Percentiles rank a stretch among this genome's conserved stretches.
phyloP scores from a whole-genome alignment of 37 sponge, comb jelly and placozoan species.

The Mnemiopsis leidyi region DNA sequence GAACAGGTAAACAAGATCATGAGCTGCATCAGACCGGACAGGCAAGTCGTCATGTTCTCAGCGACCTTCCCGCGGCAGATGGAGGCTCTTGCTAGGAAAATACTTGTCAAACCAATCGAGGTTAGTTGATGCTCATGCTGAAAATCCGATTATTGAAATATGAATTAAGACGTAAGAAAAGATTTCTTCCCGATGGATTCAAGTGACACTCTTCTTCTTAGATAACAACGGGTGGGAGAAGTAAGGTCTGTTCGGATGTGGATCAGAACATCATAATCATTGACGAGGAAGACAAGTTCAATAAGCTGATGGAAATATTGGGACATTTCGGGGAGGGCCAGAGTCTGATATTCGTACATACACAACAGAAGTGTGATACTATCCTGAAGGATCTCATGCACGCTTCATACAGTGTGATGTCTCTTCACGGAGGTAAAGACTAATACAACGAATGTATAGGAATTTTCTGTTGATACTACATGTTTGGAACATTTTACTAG shows the following conservation, averaged over 20 bases:
- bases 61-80: slow-evolving; percentile 98
- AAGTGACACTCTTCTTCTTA: too few species aligned
- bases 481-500: too few species aligned
- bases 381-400: slow-evolving; percentile 89
- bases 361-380: slow-evolving; percentile 85
- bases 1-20: slow-evolving; percentile 76
- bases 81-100: slow-evolving; percentile 96
- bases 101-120: slow-evolving; percentile 89
- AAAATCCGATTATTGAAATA: too few species aligned
- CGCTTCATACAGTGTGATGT: slow-evolving; percentile 87
- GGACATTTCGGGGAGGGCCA: slow-evolving; percentile 84
- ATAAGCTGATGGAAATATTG: slow-evolving; percentile 92
- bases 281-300: slow-evolving; percentile 85
- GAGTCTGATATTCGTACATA: slow-evolving; percentile 90
- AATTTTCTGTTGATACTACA: too few species aligned
- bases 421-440: slow-evolving; percentile 97
- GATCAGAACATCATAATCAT: slow-evolving; percentile 88
- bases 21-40: slow-evolving; percentile 82
- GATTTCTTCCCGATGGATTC: too few species aligned
- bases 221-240: slow-evolving; percentile 94
- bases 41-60: slow-evolving; percentile 98
- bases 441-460: too few species aligned
- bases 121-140: background rate
- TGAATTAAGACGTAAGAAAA: too few species aligned
- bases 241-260: slow-evolving; percentile 93